These are phyloP conservation scores for Agelastica alni DNA, from an alignment of 2,888 invertebrate species.

Conservation along the genomic window DNA sequence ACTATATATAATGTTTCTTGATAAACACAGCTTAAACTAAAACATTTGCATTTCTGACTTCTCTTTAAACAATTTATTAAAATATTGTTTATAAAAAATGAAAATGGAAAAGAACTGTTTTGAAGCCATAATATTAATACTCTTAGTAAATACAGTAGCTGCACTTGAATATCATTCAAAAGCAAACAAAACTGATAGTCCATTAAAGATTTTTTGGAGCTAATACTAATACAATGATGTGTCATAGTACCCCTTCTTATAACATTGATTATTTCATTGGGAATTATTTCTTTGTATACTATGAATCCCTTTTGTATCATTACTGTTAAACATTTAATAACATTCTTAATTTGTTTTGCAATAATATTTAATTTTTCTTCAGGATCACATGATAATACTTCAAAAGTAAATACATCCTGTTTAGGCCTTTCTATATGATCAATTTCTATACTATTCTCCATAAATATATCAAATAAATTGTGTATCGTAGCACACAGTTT, in stretches of 20 bases:
- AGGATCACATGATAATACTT: constrained; percentile 22
- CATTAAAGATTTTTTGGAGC: constrained; percentile 22
- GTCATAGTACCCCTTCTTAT: constrained; percentile 32
- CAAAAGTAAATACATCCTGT: constrained; percentile 33
- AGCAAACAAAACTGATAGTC: constrained; percentile 34
- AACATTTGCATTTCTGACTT: constrained; percentile 38
- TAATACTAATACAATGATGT: constrained; percentile 34
- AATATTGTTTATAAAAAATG: constrained; percentile 37
- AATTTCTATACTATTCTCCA: constrained; percentile 36
- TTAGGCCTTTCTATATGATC: constrained; percentile 25
- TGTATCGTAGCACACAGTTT: constrained; percentile 39
- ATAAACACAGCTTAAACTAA: constrained; percentile 16
- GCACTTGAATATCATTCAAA: constrained; percentile 33
- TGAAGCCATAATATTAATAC: constrained; percentile 38
- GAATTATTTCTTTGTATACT: constrained; percentile 37
- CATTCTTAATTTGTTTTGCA: constrained; percentile 34
- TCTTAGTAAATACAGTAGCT: constrained; percentile 33
- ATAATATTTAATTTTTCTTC: constrained; percentile 24
- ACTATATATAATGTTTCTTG: constrained; percentile 35
- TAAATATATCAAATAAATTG: constrained; percentile 34
- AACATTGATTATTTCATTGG: constrained; percentile 34
- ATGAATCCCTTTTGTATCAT: constrained; percentile 39
- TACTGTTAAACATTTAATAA: constrained; percentile 33
- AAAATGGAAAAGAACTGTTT: constrained; percentile 37
- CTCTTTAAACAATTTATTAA: constrained; percentile 36